Base-by-base conservation (phyloP, 2,888 invertebrate species). In the Aphodius sticticus region DNA sequence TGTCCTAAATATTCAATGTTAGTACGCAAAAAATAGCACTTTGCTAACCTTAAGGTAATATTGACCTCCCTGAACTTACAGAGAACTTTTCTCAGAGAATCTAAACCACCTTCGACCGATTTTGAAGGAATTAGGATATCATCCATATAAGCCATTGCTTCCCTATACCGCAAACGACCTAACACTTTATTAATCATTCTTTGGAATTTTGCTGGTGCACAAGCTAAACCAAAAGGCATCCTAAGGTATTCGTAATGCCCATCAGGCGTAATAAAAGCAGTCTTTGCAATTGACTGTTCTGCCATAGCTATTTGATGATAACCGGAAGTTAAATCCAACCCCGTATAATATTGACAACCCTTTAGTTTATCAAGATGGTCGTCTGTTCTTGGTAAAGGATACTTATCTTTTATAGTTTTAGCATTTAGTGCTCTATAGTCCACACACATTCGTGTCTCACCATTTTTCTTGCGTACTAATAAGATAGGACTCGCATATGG, bases 361-460 rank as follows among this genome's bases (percentile, higher is more conserved):
- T 81, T 78, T 12, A 88, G 76, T 6, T 77, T 77, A 72, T 86
- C 84, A 70, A 86, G 53, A 53, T 53, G 53, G 12, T 53, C 53
- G 53, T 53, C 53, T 53, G 53, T 53, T 53, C 53, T 7, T 0
- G 86, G 86, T 1, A 88, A 76, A 0, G 87, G 86, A 79, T 84
- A 87, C 6, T 83, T 38, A 76, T 88, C 86, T 5, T 86, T 85
- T 0, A 85, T 80, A 0, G 87, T 88, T 12, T 83, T 82, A 0
- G 77, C 38, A 81, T 88, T 89, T 3, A 88, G 76, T 35, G 78
- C 79, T 6, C 86, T 76, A 76, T 84, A 88, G 78, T 85, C 86
- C 0, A 86, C 83, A 71, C 84, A 85, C 80, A 87, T 77, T 15
- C 86, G 70, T 0, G 78, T 6, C 76, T 83, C 83, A 6, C 85